Evolutionary conservation across 1,140 invertebrate species (phyloP).

Genomic region (Macrocentrus cingulum): DNA sequence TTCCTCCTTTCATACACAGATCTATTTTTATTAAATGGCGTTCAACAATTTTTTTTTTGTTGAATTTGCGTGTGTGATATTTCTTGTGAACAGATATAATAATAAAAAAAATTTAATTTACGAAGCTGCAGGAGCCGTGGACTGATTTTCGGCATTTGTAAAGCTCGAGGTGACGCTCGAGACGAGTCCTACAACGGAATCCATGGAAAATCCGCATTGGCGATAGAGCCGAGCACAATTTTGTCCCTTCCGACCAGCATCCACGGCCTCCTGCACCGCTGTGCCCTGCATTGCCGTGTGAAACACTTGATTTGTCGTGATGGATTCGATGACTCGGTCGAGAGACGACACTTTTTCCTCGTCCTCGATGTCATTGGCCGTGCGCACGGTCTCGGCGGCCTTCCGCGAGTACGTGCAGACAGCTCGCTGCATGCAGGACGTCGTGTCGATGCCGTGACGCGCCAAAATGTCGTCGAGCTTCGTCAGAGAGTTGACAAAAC

Average conservation of each 20-base stretch:
- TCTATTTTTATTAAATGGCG: constrained; percentile 21
- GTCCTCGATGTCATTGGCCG: constrained; percentile 47
- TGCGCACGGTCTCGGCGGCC: constrained; percentile 52
- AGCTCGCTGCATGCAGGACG: constrained; percentile 75
- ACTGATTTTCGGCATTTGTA: constrained; percentile 24
- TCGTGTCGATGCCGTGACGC: constrained; percentile 76
- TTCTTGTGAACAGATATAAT: too few species aligned
- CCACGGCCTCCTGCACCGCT: constrained; percentile 72
- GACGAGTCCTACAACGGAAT: constrained; percentile 44
- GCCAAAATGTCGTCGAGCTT: constrained; percentile 72
- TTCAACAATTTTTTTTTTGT: constrained; percentile 14
- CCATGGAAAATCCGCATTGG: constrained; percentile 52
- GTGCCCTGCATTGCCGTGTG: constrained; percentile 74
- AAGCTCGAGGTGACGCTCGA: constrained; percentile 39
- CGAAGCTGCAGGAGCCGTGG: constrained; percentile 29
- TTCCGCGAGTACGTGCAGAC: constrained; percentile 75
- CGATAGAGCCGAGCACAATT: constrained; percentile 47
- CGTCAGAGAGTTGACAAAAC: constrained; percentile 67
- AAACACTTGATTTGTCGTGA: constrained; percentile 71
- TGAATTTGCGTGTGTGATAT: too few species aligned
- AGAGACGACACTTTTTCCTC: constrained; percentile 67
- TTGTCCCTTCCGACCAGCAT: constrained; percentile 60
- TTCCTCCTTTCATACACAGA: neutral
- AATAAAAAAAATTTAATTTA: neutral
- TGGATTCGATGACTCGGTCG: constrained; percentile 66